A percentile compares a stretch with the other conserved stretches of the same genome.
Conservation (phyloP, 2,797 vertebrate genomes). For the Falco biarmicus region DNA sequence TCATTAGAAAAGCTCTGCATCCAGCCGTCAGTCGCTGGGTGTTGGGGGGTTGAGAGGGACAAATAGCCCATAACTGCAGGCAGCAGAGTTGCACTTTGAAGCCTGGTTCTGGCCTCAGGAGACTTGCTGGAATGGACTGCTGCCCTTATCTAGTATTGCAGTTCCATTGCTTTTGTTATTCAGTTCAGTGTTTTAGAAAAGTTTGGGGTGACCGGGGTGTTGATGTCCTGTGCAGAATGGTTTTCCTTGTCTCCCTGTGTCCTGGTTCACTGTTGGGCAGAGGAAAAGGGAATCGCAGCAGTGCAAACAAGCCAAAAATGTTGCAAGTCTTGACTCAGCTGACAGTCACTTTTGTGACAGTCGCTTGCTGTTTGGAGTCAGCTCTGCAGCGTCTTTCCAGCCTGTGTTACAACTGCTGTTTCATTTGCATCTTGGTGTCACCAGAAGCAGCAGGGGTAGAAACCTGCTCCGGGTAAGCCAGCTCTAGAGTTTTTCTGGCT, state of each 20-base stretch:
- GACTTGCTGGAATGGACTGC: not conserved
- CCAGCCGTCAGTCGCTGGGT: not conserved
- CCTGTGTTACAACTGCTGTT: not conserved
- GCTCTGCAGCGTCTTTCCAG: not conserved
- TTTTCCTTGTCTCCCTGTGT: not conserved
- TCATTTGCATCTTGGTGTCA: not conserved
- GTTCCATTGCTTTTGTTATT: not conserved
- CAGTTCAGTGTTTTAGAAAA: not conserved
- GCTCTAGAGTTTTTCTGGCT: constrained; percentile 1
- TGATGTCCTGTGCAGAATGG: not conserved
- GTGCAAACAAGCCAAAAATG: not conserved
- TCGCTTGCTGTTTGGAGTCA: not conserved
- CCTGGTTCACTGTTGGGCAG: accelerated
- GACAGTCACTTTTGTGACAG: not conserved
- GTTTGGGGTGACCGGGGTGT: not conserved
- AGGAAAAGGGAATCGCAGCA: not conserved
- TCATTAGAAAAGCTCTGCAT: not conserved
- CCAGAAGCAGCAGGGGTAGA: not conserved
- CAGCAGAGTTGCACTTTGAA: not conserved
- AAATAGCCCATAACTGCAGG: not conserved
- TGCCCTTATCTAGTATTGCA: not conserved
- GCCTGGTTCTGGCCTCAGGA: not conserved
- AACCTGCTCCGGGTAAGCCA: not conserved
- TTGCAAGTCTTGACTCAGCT: not conserved
- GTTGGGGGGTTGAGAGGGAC: not conserved